Evolutionary conservation across 1,140 invertebrate genomes (phyloP).

Genomic region (Lepidurus arcticus): DNA sequence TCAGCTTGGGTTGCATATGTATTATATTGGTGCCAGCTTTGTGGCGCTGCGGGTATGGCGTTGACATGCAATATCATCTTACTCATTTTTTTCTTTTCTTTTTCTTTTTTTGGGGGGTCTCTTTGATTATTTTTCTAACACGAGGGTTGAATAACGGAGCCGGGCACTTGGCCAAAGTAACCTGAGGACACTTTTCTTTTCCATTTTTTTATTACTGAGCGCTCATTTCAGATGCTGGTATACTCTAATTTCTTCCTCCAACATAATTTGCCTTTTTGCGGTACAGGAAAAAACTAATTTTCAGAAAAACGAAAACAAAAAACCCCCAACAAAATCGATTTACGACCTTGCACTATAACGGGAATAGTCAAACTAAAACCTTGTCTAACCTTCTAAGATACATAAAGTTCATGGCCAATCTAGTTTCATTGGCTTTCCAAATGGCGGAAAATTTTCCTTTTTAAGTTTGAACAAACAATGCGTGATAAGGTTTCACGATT

Average conservation of each 20-base stretch:
- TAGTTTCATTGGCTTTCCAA: too few relatives aligned
- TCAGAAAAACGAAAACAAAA: too few relatives aligned
- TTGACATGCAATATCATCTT: neutral
- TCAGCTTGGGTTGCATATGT: constrained; percentile 7
- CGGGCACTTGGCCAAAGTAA: constrained; percentile 1
- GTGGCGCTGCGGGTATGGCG: neutral
- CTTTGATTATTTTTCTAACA: neutral
- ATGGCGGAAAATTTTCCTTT: too few relatives aligned
- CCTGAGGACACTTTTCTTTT: constrained; percentile 12
- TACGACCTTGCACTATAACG: too few relatives aligned
- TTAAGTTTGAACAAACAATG: too few relatives aligned
- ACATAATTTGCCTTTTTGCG: neutral
- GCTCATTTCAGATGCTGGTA: neutral
- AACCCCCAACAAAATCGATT: too few relatives aligned
- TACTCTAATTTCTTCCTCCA: neutral
- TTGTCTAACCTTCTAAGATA: too few relatives aligned
- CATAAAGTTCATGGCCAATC: too few relatives aligned
- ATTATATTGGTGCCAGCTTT: neutral
- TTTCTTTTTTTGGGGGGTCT: neutral
- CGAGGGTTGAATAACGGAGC: neutral
- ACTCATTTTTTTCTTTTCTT: neutral
- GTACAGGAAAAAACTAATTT: neutral
- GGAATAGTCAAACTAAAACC: too few relatives aligned
- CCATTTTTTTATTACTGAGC: neutral
- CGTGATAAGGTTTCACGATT: too few relatives aligned